A percentile compares a stretch with the other conserved stretches of the same genome.
Conservation (phyloP, 1,140 invertebrate species). For the Cataglyphis hispanica region DNA sequence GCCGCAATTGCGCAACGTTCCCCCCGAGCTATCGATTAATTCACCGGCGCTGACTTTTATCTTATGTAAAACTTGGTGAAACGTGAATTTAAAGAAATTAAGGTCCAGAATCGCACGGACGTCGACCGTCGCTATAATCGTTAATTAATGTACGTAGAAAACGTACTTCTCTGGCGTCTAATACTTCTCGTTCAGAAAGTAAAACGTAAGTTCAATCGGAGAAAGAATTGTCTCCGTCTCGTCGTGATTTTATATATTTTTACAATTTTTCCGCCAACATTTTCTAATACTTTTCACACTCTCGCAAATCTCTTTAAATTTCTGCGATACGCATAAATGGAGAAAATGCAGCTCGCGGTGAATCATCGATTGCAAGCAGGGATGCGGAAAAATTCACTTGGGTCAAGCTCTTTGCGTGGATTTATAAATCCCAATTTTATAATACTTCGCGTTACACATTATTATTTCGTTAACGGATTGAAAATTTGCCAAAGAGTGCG, state of each 20-base stretch:
- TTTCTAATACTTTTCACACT: background rate
- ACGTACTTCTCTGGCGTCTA: too few species aligned
- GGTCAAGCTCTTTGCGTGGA: background rate
- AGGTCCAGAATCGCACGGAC: slow-evolving; percentile 1
- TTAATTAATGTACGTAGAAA: background rate
- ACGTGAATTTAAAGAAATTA: slow-evolving; percentile 24
- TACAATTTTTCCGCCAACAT: background rate
- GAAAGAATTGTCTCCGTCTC: background rate
- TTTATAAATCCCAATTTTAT: slow-evolving; percentile 18
- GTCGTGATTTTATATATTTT: background rate
- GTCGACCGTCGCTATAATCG: slow-evolving; percentile 8
- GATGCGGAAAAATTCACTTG: slow-evolving; percentile 37
- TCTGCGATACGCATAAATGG: background rate
- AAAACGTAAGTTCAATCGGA: background rate
- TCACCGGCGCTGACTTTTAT: slow-evolving; percentile 21
- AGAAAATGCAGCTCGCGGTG: background rate
- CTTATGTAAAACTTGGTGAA: background rate
- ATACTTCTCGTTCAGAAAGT: background rate
- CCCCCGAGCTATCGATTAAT: slow-evolving; percentile 17
- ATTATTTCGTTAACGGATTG: slow-evolving; percentile 24
- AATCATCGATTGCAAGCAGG: slow-evolving; percentile 6
- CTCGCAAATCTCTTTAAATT: background rate
- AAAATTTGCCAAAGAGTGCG: slow-evolving; percentile 8
- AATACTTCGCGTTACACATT: background rate
- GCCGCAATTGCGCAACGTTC: slow-evolving; percentile 42